Evolutionary conservation across 2,797 vertebrate genomes (phyloP), one percentile per base, ranked within the genome.

Genomic region (Pseudopleuronectes americanus): DNA sequence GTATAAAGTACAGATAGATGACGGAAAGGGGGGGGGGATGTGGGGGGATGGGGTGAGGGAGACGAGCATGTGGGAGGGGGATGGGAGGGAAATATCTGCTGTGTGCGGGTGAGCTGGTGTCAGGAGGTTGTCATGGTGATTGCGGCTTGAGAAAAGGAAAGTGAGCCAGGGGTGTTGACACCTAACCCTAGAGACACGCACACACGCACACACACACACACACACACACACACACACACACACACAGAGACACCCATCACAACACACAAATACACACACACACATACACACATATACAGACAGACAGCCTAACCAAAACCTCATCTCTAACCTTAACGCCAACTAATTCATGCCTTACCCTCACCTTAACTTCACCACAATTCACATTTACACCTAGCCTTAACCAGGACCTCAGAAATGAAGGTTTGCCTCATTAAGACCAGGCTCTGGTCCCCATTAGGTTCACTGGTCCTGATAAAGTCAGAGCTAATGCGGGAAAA

Each of bases 111-210:
- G 85, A 85, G 86, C 84, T 82, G 77, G 92, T 94, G 92, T 95
- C 91, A 88, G 85, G 85, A 90, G 90, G 94, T 95, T 95, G 94
- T 93, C 93, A 95, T 95, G 94, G 94, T 91, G 92, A 95, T 90
- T 71, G 87, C 57, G 33, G 86, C 81, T 83, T 86, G 90, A 88
- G 88, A 83, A 87, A 81, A 70, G 79, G 71, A 80, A 86, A 68
- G 77, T 79, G 83, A 84, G 70, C 71, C 49, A 76, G 68, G 76
- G 70, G 77, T 88, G 83, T 87, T 87, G 87, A 94, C 92, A 92
- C 87, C 82, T 90, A 68, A 52, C 49, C 52, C 13, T 4, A 73
- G 63, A 69, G 57, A 24, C 75, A 66, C 57, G 68, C 57, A 24
- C 33, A 31, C 57, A 26, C 60, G 63, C 16, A 57, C 16, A 45